A percentile compares a stretch with the other conserved stretches of the same genome.
Conservation (phyloP, 2,113 vertebrate genomes). For the Pygoscelis antarcticus region DNA sequence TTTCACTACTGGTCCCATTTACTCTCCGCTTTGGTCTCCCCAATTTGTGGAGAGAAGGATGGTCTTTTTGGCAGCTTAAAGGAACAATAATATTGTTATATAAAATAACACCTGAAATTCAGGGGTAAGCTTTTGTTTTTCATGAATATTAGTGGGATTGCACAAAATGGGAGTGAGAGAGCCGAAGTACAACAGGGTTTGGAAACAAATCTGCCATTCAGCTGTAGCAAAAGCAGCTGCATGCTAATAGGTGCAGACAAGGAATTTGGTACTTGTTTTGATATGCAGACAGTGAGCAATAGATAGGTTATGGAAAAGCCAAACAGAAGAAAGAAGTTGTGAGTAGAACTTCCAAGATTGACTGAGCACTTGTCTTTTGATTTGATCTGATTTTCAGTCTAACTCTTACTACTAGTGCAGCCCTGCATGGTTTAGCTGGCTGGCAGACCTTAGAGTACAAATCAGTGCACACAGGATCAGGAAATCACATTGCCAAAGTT, state of each 20-base stretch:
- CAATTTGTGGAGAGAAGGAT: neutral
- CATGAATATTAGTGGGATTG: neutral
- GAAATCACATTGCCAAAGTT: neutral
- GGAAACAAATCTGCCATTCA: neutral
- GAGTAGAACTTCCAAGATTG: neutral
- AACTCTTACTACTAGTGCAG: neutral
- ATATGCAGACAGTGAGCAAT: neutral
- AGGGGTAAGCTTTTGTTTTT: neutral
- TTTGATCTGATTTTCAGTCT: neutral
- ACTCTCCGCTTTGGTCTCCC: neutral
- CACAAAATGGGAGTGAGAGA: neutral
- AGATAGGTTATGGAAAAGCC: neutral
- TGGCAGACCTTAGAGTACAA: neutral
- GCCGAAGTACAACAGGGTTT: neutral
- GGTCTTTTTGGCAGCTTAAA: neutral
- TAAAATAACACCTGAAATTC: neutral
- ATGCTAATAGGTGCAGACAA: neutral
- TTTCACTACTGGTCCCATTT: neutral
- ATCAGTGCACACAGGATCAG: neutral
- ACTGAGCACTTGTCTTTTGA: neutral
- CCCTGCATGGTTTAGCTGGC: neutral
- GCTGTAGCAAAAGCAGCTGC: neutral
- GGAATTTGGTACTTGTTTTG: neutral
- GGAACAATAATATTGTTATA: neutral
- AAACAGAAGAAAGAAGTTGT: neutral